Conservation (phyloP, 2,888 invertebrate species). For the Polylopha cassiicola region DNA sequence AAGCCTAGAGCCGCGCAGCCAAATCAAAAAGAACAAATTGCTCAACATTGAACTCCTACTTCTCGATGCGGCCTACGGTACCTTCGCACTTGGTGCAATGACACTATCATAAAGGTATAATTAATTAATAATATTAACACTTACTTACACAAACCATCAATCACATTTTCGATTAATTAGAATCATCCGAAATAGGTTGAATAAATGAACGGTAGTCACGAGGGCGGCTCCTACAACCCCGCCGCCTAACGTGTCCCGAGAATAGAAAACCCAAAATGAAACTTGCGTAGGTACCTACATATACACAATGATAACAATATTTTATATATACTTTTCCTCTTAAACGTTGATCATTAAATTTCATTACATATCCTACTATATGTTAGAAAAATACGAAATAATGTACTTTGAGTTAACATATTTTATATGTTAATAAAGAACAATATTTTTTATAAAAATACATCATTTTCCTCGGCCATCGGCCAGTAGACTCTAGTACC, state of each 20-base stretch:
- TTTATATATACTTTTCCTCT: constrained; percentile 57
- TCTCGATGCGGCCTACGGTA: constrained; percentile 61
- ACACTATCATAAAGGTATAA: constrained; percentile 44
- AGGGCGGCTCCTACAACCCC: too few species aligned
- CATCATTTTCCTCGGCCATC: constrained; percentile 61
- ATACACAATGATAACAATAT: constrained; percentile 42
- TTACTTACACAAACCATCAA: constrained; percentile 57
- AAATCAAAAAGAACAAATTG: constrained; percentile 38
- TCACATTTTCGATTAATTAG: constrained; percentile 54
- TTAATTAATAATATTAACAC: constrained; percentile 46
- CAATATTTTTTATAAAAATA: constrained; percentile 76
- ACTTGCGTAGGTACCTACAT: constrained; percentile 15
- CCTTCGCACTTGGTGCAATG: constrained; percentile 69
- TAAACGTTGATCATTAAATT: constrained; percentile 60
- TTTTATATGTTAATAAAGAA: constrained; percentile 76
- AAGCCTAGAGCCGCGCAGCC: constrained; percentile 43
- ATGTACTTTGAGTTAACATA: constrained; percentile 76
- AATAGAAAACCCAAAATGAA: constrained; percentile 57
- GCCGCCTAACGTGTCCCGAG: constrained; percentile 35
- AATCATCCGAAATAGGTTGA: constrained; percentile 24
- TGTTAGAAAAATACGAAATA: constrained; percentile 76
- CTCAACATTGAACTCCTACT: constrained; percentile 44
- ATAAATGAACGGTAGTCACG: constrained; percentile 1
- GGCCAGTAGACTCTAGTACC: constrained; percentile 70
- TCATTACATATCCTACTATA: constrained; percentile 63